Percentiles rank a stretch among this genome's conserved stretches.
phyloP scores from a whole-genome alignment of 2,113 vertebrate species.

The Sapajus apella region DNA sequence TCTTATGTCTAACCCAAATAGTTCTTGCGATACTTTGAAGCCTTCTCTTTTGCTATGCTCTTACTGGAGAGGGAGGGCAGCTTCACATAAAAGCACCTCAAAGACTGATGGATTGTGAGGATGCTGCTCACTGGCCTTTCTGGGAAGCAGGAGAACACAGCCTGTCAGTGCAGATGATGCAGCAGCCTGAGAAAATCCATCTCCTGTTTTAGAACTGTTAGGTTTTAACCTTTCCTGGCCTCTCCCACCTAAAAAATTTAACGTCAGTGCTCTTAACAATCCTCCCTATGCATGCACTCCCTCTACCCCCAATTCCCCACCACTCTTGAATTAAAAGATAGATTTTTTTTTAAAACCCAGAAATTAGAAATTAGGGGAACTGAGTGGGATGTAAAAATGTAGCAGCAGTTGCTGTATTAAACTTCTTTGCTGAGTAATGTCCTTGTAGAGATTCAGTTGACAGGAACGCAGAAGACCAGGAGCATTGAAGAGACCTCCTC shows the following conservation, averaged over 20 bases:
- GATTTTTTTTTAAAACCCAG: background rate
- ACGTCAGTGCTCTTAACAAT: background rate
- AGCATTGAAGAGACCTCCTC: background rate
- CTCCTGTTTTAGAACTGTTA: background rate
- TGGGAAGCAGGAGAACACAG: background rate
- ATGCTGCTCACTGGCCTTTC: fast-evolving
- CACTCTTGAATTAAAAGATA: slow-evolving; percentile 5
- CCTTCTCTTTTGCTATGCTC: background rate
- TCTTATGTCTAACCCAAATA: background rate
- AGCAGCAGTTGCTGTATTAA: background rate
- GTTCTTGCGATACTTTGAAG: background rate
- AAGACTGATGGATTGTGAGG: background rate
- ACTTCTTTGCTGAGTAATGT: background rate
- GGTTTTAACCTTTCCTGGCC: slow-evolving; percentile 12
- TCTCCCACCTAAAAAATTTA: background rate
- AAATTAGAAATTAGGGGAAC: background rate
- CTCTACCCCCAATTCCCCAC: fast-evolving
- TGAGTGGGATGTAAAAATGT: background rate
- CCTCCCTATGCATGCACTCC: background rate
- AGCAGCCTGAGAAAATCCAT: background rate
- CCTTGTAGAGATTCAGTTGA: background rate
- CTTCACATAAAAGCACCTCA: background rate
- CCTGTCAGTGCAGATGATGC: background rate
- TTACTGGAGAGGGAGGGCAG: background rate
- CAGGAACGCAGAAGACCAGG: background rate